phyloP scores from a whole-genome alignment of 2,797 vertebrate species.

The Triplophysa bombifrons region DNA sequence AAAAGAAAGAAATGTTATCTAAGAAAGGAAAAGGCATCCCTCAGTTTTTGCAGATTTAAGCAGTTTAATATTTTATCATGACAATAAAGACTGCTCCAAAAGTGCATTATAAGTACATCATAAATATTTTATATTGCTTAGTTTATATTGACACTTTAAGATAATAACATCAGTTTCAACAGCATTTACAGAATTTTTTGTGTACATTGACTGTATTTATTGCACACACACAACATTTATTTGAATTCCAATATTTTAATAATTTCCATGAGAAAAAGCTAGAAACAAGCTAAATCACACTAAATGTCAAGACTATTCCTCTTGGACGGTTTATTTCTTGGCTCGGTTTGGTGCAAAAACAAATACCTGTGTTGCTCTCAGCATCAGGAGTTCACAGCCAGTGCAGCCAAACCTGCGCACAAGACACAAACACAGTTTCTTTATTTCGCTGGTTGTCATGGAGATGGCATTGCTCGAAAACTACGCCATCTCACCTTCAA shows the following conservation, averaged over 20 bases:
- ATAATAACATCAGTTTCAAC: not conserved
- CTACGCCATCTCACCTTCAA: slow-evolving; percentile 44
- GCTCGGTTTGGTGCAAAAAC: not conserved
- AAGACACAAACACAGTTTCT: slow-evolving; percentile 61
- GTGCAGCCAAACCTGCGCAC: slow-evolving; percentile 30
- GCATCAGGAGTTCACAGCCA: not conserved
- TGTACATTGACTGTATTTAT: not conserved
- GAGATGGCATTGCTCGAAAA: slow-evolving; percentile 75
- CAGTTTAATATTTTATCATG: not conserved
- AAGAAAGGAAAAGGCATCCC: no score
- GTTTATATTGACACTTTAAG: not conserved
- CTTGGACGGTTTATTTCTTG: not conserved
- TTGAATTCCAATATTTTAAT: no score
- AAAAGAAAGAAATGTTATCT: not conserved
- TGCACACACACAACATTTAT: not conserved
- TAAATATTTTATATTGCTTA: not conserved
- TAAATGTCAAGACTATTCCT: not conserved
- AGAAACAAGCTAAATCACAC: not conserved
- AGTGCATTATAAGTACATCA: not conserved
- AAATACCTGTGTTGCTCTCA: not conserved
- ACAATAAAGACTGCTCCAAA: not conserved
- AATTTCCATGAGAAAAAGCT: not conserved
- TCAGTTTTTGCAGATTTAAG: not conserved
- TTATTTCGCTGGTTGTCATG: slow-evolving; percentile 74
- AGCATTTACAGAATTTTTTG: no score